Base-by-base conservation (phyloP, 1,140 invertebrate species). In the Mercenaria mercenaria region DNA sequence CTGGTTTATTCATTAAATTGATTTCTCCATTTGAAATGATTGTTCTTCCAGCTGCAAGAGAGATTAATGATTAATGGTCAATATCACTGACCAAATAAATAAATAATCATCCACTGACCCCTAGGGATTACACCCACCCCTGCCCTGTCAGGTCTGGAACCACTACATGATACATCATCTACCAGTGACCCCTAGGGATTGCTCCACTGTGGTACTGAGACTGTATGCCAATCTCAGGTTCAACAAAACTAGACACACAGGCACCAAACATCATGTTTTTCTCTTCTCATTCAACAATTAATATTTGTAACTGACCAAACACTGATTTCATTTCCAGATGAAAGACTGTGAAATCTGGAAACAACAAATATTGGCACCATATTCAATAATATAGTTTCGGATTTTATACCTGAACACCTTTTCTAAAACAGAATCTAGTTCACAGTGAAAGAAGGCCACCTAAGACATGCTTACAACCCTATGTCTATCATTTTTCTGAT, bases 1-100 rank as follows among this genome's bases (percentile, higher is more conserved):
- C 6, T 29, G 59, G n/a, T 64, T 64, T 29, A 11, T 26, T 64
- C 59, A 64, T 64, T 29, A 26, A 26, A 64, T 56, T 64, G n/a
- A 64, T 29, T 64, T 64, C n/a, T 10, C 10, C 26, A 64, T 64
- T 64, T 29, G 10, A n/a, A 23, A 29, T 29, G 26, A 64, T 64
- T 29, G 59, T 4, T 64, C 29, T 64, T n/a, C 59, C 59, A n/a
- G 59, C n/a, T 64, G 26, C 23, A 64, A n/a, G n/a, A n/a, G n/a
- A n/a, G n/a, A n/a, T n/a, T n/a, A n/a, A n/a, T 64, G 59, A 64
- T n/a, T 29, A 29, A n/a, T 64, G 59, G 59, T 64, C 59, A 64
- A 64, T 29, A 29, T 26, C 23, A 64, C 23, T n/a, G 26, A 64
- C n/a, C 59, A 64, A 8, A 64, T 64, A 64, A n/a, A 64, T 56